phyloP scores from a whole-genome alignment of 35 echinoderm and acorn worm species.

The Acanthaster planci region DNA sequence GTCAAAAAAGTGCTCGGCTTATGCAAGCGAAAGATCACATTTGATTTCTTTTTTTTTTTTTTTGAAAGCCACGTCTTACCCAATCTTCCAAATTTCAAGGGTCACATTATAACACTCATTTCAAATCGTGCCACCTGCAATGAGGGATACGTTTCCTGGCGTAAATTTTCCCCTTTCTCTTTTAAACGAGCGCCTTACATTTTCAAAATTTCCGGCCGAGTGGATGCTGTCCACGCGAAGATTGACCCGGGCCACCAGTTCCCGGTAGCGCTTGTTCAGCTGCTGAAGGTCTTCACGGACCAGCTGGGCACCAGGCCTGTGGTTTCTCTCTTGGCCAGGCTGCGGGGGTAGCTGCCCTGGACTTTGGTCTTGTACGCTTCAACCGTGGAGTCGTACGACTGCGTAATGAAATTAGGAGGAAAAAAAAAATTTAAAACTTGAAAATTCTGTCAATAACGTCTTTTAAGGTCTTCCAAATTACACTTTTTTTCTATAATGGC shows the following conservation, averaged over 20 bases:
- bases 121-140: too few species aligned
- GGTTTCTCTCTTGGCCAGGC: slow-evolving; percentile 33
- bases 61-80: too few species aligned
- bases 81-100: too few species aligned
- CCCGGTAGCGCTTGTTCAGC: slow-evolving; percentile 70
- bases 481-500: neutral
- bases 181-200: slow-evolving; percentile 67
- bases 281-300: slow-evolving; percentile 71
- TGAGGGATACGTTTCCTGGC: too few species aligned
- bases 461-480: neutral
- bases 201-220: slow-evolving; percentile 42
- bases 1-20: too few species aligned
- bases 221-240: slow-evolving; percentile 64
- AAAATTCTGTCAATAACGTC: neutral
- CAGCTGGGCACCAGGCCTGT: slow-evolving; percentile 53
- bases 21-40: too few species aligned
- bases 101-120: too few species aligned
- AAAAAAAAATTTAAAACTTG: neutral
- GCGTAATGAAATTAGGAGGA: slow-evolving; percentile 14
- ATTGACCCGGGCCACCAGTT: slow-evolving; percentile 68
- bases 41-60: too few species aligned
- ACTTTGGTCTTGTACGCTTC: slow-evolving; percentile 54
- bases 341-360: slow-evolving; percentile 46
- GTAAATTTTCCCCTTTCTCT: too few species aligned
- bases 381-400: slow-evolving; percentile 73